Conservation (phyloP, 1,140 invertebrate genomes). For the Semibalanus balanoides region DNA sequence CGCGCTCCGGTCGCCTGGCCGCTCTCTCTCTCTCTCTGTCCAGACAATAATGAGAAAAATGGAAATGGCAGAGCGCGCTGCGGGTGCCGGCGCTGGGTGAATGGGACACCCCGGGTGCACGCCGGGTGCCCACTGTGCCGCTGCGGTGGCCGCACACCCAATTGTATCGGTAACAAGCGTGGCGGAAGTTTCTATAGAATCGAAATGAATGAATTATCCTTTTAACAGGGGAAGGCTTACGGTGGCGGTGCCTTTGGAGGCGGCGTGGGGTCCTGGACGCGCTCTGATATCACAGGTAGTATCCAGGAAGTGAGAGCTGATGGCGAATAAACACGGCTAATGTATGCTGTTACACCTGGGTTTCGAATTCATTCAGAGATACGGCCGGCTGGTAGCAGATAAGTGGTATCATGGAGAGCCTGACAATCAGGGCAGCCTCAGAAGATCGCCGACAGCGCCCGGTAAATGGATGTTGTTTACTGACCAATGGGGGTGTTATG, state of each 20-base stretch:
- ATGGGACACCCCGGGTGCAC: neutral
- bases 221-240: neutral
- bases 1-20: no score
- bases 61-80: neutral
- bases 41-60: neutral
- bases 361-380: neutral
- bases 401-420: neutral
- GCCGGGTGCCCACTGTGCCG: no score
- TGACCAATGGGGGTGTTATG: no score
- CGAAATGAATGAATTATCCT: neutral
- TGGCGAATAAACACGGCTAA: neutral
- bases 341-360: neutral
- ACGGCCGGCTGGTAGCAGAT: neutral
- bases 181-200: neutral
- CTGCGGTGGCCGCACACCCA: neutral
- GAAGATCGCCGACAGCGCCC: no score
- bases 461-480: no score
- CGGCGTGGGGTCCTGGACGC: neutral
- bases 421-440: no score
- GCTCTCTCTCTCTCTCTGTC: neutral
- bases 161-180: neutral
- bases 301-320: neutral
- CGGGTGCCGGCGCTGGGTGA: neutral
- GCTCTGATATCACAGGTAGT: neutral
- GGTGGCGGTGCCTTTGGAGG: neutral